Evolutionary conservation across 35 echinoderm and acorn worm genomes (phyloP), one percentile per base, ranked within the genome.

Genomic region (Patiria miniata): DNA sequence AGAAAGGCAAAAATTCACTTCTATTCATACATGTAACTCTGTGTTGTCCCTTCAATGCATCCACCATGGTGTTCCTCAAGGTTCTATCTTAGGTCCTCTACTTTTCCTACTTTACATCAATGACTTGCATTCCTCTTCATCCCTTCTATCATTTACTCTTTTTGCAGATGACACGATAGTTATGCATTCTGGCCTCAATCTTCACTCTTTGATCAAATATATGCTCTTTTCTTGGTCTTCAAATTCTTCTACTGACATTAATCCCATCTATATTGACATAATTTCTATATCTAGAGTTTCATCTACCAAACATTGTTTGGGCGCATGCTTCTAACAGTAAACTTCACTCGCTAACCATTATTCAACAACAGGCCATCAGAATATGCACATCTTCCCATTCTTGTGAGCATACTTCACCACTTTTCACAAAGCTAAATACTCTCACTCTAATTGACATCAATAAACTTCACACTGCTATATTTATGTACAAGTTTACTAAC

Each of bases 51-150:
- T 22, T 26, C 29, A 26, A 51, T 57, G 37, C 55, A 30, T 56
- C 34, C n/a, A n/a, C 38, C 29, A 51, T 14, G 85, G 85, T 19
- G 61, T 87, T 18, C 85, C 85, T 40, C 85, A 87, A 53, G 85
- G 85, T 6, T 79, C 85, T 14, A 87, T 87, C 14, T 38, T 79
- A 7, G 44, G 85, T 4, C 85, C 73, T 19, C 39, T 68, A 8
- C 83, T 85, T 1, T 85, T 87, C 54, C 37, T 87, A 37, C 40
- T 79, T 36, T 87, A 77, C 78, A 78, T 87, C 30, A 87, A 87
- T 78, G 85, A 87, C 21, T 29, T 87, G 40, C 68, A 40, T n/a
- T 56, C 9, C 28, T 33, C 55, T 23, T 51, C 81, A 23, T 34
- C 51, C 10, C 12, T 76, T 18, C 21, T 85, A 73, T 68, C 56